Percentiles rank a stretch among this genome's conserved stretches.
Evolutionary conservation across 92 coral and sea anemone species (phyloP).

Genomic region (Anthopleura xanthogrammica): DNA sequence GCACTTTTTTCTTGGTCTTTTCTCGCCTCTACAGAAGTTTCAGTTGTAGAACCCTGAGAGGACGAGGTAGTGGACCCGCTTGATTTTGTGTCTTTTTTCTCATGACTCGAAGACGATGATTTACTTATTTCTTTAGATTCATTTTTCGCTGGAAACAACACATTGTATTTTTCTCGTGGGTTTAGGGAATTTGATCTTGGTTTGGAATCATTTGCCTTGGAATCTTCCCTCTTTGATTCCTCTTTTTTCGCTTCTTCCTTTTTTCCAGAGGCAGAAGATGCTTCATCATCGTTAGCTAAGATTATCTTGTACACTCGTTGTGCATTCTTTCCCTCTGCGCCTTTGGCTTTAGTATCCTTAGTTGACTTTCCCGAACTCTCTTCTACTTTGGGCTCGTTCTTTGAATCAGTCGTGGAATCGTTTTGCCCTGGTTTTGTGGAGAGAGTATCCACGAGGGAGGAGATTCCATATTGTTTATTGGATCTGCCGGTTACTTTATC

Average conservation of each 20-base stretch:
- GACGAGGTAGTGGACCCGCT: background rate
- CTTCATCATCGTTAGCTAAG: background rate
- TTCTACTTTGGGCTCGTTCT: background rate
- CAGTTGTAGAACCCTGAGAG: background rate
- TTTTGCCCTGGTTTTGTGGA: background rate
- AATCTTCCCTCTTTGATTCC: background rate
- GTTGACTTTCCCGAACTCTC: background rate
- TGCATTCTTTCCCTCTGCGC: background rate
- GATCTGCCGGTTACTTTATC: background rate
- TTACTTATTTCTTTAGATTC: background rate
- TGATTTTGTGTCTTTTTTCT: background rate
- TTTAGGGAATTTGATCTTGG: conserved; percentile 22
- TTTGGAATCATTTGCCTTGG: background rate
- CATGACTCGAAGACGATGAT: background rate
- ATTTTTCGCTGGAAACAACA: conserved; percentile 8
- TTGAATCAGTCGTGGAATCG: background rate
- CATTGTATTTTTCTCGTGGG: conserved; percentile 25
- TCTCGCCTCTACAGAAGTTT: background rate
- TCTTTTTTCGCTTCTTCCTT: background rate
- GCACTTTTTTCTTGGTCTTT: background rate
- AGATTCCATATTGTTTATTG: conserved; percentile 8
- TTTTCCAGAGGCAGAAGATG: background rate
- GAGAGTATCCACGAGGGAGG: conserved; percentile 3
- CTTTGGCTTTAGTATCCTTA: background rate
- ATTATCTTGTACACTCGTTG: background rate